Conservation (phyloP, 2,113 vertebrate species). For the Athene cunicularia region DNA sequence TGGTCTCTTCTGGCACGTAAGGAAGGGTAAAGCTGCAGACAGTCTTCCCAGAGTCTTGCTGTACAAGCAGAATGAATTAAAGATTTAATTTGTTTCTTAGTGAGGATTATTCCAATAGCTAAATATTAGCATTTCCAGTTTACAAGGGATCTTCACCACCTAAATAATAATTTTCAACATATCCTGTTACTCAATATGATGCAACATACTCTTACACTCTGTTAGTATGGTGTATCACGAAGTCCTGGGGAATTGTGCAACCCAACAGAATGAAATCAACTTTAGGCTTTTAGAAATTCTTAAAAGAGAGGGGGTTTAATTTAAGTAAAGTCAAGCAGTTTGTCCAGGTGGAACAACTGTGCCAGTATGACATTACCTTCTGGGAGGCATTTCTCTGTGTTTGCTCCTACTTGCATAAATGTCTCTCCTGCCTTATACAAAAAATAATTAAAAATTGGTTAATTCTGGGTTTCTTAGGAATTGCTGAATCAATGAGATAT, state of each 20-base stretch:
- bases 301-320: not conserved
- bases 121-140: not conserved
- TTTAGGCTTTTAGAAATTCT: not conserved
- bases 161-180: not conserved
- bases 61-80: not conserved
- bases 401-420: not conserved
- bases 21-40: not conserved
- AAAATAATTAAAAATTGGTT: not conserved
- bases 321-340: not conserved
- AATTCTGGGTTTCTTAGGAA: not conserved
- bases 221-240: not conserved
- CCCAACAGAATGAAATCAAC: not conserved
- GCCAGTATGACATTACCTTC: not conserved
- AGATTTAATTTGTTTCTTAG: not conserved
- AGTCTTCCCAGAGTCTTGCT: not conserved
- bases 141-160: not conserved
- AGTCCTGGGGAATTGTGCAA: not conserved
- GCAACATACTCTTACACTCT: not conserved
- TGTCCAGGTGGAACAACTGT: not conserved
- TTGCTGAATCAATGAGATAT: not conserved
- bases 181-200: constrained; percentile 17
- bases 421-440: not conserved
- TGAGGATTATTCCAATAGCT: not conserved
- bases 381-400: not conserved
- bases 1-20: not conserved